Conservation (phyloP, 2,113 vertebrate genomes). For the Gnathonemus echidnorhynchus region DNA sequence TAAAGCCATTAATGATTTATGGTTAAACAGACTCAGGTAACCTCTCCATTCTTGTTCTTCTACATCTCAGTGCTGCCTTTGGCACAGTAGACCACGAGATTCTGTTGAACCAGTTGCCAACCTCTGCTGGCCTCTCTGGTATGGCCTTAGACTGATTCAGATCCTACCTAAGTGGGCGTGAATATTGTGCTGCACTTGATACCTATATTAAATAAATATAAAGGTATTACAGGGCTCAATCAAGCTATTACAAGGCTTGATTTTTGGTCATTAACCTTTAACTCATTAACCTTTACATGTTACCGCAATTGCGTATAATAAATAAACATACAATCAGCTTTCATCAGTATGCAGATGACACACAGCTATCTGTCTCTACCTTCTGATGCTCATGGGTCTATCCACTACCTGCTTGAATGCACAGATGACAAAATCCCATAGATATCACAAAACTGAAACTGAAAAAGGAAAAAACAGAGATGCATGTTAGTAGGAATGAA, state of each 20-base stretch:
- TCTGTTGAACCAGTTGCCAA: neutral
- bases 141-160: neutral
- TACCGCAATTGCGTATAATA: neutral
- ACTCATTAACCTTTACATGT: neutral
- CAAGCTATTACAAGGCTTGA: neutral
- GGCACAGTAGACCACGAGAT: neutral
- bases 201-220: neutral
- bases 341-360: neutral
- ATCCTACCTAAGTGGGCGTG: too few relatives aligned
- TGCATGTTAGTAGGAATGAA: neutral
- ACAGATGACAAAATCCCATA: neutral
- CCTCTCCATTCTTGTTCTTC: neutral
- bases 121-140: neutral
- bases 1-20: neutral
- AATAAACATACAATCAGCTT: too few relatives aligned
- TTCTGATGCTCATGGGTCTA: neutral
- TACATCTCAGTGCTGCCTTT: neutral
- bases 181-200: neutral
- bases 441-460: neutral
- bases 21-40: neutral
- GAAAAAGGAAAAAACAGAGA: neutral
- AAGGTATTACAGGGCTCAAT: neutral
- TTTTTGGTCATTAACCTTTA: too few relatives aligned
- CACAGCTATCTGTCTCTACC: neutral
- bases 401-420: neutral